A percentile compares a stretch with the other conserved stretches of the same genome.
Evolutionary conservation across 2,113 vertebrate genomes (phyloP).

Genomic region (Sinocyclocheilus anophthalmus): DNA sequence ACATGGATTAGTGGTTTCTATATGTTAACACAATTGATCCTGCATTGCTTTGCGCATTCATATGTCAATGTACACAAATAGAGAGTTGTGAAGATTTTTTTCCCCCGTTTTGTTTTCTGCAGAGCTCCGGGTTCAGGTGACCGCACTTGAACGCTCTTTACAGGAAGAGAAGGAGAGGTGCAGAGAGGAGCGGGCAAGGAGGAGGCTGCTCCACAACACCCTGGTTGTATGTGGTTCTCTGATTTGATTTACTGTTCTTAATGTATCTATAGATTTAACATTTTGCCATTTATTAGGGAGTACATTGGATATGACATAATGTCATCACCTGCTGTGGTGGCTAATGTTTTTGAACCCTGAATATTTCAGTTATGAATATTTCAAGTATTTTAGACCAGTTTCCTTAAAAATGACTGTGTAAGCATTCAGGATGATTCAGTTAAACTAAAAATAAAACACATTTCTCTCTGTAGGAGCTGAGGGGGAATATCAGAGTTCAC

Average conservation of each 20-base stretch:
- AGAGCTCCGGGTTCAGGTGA: slow-evolving; percentile 64
- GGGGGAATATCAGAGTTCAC: slow-evolving; percentile 78
- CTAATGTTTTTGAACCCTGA: neutral
- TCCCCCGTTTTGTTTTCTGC: neutral
- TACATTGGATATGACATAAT: neutral
- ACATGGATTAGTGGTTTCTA: neutral
- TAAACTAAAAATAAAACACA: neutral
- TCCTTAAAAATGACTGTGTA: neutral
- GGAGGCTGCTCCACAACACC: slow-evolving; percentile 71
- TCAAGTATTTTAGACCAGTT: neutral
- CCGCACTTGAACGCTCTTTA: slow-evolving; percentile 68
- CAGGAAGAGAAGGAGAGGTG: slow-evolving; percentile 70
- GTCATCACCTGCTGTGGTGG: neutral
- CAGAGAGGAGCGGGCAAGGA: slow-evolving; percentile 66
- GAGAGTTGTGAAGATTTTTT: neutral
- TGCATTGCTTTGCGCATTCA: neutral
- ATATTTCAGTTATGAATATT: neutral
- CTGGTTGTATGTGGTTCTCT: slow-evolving; percentile 66
- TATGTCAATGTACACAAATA: neutral
- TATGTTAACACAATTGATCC: neutral
- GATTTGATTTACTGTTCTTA: neutral
- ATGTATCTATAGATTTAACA: neutral
- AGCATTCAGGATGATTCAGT: neutral
- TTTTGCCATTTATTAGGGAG: neutral
- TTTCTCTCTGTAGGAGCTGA: slow-evolving; percentile 67